Conservation (phyloP, 2,113 vertebrate species). For the Choloepus hoffmanni region DNA sequence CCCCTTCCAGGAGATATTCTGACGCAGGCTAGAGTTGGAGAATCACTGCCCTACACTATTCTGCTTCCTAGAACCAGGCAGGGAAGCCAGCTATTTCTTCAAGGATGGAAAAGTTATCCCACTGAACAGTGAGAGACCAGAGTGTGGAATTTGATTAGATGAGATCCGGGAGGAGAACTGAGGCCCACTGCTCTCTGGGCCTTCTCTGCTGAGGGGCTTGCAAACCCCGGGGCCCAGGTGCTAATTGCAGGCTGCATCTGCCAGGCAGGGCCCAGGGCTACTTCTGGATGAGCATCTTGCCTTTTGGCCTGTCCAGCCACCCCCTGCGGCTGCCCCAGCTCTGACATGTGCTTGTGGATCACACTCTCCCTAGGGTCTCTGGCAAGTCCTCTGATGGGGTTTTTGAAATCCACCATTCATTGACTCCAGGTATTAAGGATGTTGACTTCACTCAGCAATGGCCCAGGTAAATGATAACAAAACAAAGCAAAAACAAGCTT, state of each 20-base stretch:
- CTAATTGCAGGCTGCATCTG: not conserved
- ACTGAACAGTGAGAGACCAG: not conserved
- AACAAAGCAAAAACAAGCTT: not conserved
- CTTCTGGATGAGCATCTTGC: not conserved
- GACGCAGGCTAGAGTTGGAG: not conserved
- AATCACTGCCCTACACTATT: not conserved
- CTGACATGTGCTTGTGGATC: too few relatives aligned
- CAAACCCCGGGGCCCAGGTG: not conserved
- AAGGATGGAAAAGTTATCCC: not conserved
- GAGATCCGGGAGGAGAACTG: not conserved
- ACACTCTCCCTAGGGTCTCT: not conserved
- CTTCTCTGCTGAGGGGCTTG: not conserved
- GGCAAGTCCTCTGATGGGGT: not conserved
- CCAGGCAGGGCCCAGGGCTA: not conserved
- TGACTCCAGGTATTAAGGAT: not conserved
- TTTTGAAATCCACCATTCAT: too few relatives aligned
- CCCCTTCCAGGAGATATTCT: not conserved
- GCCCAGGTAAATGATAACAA: not conserved
- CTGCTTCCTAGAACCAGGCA: not conserved
- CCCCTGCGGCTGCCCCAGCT: not conserved
- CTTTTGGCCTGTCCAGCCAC: rapidly evolving
- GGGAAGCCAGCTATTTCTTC: not conserved
- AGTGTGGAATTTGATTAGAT: not conserved
- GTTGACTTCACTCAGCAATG: not conserved
- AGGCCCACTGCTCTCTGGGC: not conserved